Base-by-base conservation (phyloP, 1,140 invertebrate species). In the Cotesia typhae region DNA sequence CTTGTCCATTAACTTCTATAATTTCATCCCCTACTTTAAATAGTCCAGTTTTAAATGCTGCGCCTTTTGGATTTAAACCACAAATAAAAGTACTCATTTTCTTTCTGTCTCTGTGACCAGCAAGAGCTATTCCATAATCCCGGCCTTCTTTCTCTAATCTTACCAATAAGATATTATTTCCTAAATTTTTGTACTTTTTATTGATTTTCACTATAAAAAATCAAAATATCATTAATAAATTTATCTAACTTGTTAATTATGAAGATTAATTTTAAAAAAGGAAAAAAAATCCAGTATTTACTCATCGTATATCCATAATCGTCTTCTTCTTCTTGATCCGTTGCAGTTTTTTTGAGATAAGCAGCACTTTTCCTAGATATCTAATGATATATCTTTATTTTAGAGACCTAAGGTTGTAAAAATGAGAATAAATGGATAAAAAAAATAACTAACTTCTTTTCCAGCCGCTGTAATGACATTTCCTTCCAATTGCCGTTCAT, bases 21-120 rank as follows among this genome's bases (percentile, higher is more conserved):
- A 99, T 93, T 85, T 99, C 97, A 84, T 99, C 98, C 0, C 97
- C 98, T 37, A 98, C 91, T 80, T 92, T 89, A 2, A 99, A 90
- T 5, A 92, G 88, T 4, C 93, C 92, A 37, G 93, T 91, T 73
- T 91, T 91, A 69, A 86, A 91, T 47, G 96, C 93, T 0, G 92
- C 88, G 20, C 97, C 96, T 1, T 92, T 93, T 0, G 96, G 95
- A 87, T 98, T 93, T 14, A 99, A 89, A 5, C 96, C 98, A 78
- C 96, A 97, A 41, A 99, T 92, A 87, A 98, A 98, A 55, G 98
- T 96, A 20, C 95, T 95, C 96, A 99, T 99, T 78, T 95, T 94
- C 79, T 93, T 95, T 14, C 97, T 90, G 83, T 99, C 96, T 80
- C 94, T 92, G 87, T 99, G 96, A 0, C 97, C 98, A 5, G 97